These are phyloP conservation scores for Acrocephalus arundinaceus DNA, from an alignment of 2,113 vertebrate genomes.

Conservation along the genomic window DNA sequence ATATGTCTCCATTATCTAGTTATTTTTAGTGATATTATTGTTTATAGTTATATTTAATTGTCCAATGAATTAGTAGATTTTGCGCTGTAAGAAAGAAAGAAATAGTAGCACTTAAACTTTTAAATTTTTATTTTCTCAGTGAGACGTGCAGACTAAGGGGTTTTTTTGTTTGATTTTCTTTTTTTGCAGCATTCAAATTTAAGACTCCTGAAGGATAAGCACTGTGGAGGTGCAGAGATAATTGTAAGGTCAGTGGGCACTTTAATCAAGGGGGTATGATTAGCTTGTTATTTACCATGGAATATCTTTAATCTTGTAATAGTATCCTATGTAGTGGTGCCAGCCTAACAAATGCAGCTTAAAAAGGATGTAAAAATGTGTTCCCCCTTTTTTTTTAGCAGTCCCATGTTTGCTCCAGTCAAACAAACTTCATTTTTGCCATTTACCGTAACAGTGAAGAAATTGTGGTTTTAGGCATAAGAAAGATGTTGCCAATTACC, in stretches of 20 bases:
- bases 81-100: not conserved
- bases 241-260: not conserved
- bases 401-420: not conserved
- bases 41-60: not conserved
- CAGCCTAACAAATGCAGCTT: not conserved
- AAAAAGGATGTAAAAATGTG: not conserved
- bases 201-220: not conserved
- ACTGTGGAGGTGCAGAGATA: not conserved
- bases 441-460: not conserved
- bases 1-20: not conserved
- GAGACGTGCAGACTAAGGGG: accelerated
- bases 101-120: not conserved
- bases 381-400: not conserved
- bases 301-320: not conserved
- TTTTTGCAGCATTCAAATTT: not conserved
- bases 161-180: not conserved
- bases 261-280: not conserved
- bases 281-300: not conserved
- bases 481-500: not conserved
- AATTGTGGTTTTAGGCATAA: not conserved
- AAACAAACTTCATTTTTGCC: not conserved
- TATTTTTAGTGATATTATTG: not conserved
- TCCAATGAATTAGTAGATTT: not conserved
- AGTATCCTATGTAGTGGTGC: not conserved
- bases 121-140: not conserved